These are phyloP conservation scores for Acronicta leporina DNA, from an alignment of 2,888 invertebrate genomes.

Conservation along the genomic window DNA sequence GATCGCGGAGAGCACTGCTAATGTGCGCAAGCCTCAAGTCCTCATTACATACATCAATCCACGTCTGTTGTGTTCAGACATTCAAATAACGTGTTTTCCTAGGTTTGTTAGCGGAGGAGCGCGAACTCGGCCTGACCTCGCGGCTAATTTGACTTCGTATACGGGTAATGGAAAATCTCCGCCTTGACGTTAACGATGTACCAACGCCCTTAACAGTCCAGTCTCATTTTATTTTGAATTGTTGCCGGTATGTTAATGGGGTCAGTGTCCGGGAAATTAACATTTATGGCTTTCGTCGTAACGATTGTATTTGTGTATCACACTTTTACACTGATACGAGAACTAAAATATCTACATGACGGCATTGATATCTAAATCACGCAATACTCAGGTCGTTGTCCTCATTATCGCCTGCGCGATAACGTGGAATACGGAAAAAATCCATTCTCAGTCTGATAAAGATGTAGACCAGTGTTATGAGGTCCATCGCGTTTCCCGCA, in stretches of 20 bases:
- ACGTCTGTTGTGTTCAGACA: constrained; percentile 48
- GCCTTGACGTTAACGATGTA: constrained; percentile 62
- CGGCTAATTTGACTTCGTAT: constrained; percentile 69
- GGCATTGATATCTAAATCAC: constrained; percentile 74
- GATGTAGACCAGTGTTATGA: constrained; percentile 62
- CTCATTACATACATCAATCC: constrained; percentile 54
- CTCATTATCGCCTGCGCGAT: constrained; percentile 83
- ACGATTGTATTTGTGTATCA: constrained; percentile 29
- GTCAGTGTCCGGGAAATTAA: constrained; percentile 55
- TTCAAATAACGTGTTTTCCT: constrained; percentile 63
- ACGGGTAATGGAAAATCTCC: constrained; percentile 71
- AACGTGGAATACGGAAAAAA: constrained; percentile 83
- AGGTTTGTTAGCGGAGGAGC: constrained; percentile 67
- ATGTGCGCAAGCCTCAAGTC: constrained; percentile 15
- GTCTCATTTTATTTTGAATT: constrained; percentile 60
- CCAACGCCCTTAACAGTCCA: constrained; percentile 62
- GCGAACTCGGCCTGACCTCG: constrained; percentile 67
- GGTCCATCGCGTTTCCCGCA: constrained; percentile 59
- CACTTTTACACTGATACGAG: constrained; percentile 39
- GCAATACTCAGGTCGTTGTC: constrained; percentile 77
- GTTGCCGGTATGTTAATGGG: constrained; percentile 56
- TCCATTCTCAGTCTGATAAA: constrained; percentile 77
- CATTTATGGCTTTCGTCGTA: constrained; percentile 34
- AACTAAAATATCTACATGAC: constrained; percentile 59
- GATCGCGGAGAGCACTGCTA: constrained; percentile 1